Percentiles rank a stretch among this genome's conserved stretches.
phyloP scores from a whole-genome alignment of 2,113 vertebrate genomes.

The Egretta garzetta region DNA sequence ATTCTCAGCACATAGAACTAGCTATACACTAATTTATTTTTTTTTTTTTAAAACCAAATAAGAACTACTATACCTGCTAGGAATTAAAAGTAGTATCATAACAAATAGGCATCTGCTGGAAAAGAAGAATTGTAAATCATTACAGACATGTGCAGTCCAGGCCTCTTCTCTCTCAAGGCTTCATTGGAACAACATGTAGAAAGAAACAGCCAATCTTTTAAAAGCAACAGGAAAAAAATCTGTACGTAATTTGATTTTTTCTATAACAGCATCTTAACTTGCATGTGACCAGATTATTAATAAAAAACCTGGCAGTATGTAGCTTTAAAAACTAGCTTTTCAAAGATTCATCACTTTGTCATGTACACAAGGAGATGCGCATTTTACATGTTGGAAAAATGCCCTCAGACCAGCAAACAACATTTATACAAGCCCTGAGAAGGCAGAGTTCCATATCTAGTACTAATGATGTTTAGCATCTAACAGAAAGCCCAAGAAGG shows the following conservation, averaged over 20 bases:
- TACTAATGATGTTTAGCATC: constrained; percentile 58
- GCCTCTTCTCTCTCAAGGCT: neutral
- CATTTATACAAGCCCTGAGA: neutral
- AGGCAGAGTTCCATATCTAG: constrained; percentile 2
- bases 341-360: constrained; percentile 17
- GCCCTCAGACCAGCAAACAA: neutral
- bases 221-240: neutral
- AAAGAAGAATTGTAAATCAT: constrained; percentile 5
- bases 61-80: neutral
- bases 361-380: neutral
- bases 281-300: constrained; percentile 31
- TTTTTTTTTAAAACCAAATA: neutral
- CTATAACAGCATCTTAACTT: constrained; percentile 6
- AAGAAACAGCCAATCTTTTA: constrained; percentile 36
- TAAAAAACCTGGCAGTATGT: neutral
- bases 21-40: neutral
- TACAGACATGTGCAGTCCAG: constrained; percentile 36
- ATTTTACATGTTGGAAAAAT: constrained; percentile 9
- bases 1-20: neutral
- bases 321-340: constrained; percentile 9
- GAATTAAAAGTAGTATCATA: neutral
- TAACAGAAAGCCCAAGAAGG: constrained; percentile 30
- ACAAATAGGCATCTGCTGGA: constrained; percentile 3
- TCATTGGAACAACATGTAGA: constrained; percentile 55
- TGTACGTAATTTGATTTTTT: neutral